Percentiles rank a stretch among this genome's conserved stretches.
phyloP scores from a whole-genome alignment of 2,888 invertebrate genomes.

The Blomia tropicalis region DNA sequence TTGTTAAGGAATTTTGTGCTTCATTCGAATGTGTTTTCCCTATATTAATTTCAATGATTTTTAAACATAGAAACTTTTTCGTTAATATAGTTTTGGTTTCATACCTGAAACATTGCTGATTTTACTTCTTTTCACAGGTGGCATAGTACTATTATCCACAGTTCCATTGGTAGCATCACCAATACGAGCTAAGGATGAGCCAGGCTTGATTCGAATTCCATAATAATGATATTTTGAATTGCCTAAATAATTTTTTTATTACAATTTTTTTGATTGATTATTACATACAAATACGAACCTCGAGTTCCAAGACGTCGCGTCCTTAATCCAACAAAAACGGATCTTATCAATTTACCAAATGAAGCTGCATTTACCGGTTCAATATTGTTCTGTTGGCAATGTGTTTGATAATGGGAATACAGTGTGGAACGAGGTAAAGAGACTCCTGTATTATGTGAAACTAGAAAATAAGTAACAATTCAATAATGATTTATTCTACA shows the following conservation, averaged over 20 bases:
- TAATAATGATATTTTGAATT: conserved; percentile 99
- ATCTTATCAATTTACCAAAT: conserved; percentile 94
- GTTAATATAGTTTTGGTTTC: not conserved
- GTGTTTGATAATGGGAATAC: conserved; percentile 89
- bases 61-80: not conserved
- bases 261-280: conserved; percentile 15
- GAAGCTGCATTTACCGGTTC: conserved; percentile 99
- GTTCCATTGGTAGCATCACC: not conserved
- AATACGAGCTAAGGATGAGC: conserved; percentile 45
- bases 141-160: conserved; percentile 15
- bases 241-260: conserved; percentile 49
- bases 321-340: conserved; percentile 86
- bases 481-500: not conserved
- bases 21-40: not conserved
- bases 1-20: conserved; percentile 12
- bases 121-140: conserved; percentile 21
- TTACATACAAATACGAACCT: conserved; percentile 15
- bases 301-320: conserved; percentile 86
- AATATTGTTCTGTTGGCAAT: conserved; percentile 68
- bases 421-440: conserved; percentile 82
- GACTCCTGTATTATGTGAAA: conserved; percentile 41
- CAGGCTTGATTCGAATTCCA: conserved; percentile 90
- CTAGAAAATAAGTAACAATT: no score
- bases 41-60: not conserved
- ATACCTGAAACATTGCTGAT: not conserved